phyloP scores from a whole-genome alignment of 2,113 vertebrate species.

The Lamprotornis superbus region DNA sequence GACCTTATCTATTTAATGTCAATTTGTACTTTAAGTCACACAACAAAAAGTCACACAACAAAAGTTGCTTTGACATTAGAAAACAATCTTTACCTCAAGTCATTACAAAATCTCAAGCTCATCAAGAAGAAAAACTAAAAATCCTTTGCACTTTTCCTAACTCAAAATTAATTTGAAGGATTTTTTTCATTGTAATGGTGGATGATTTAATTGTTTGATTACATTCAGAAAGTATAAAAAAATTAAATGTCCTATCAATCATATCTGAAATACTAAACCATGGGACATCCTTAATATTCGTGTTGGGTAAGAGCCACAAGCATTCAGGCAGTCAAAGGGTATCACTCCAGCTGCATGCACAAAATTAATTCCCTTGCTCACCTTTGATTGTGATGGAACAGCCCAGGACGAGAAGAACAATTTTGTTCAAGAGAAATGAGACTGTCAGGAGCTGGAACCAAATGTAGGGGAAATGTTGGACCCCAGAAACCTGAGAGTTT shows the following conservation, averaged over 20 bases:
- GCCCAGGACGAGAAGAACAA: background rate
- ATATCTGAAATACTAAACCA: background rate
- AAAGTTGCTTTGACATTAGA: background rate
- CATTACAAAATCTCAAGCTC: background rate
- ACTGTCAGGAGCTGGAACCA: background rate
- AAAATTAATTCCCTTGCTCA: background rate
- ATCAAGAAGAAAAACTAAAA: background rate
- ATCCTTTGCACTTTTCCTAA: background rate
- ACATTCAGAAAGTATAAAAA: background rate
- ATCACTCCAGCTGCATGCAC: background rate
- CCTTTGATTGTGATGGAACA: background rate
- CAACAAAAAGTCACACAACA: background rate
- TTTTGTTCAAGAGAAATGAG: background rate
- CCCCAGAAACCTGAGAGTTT: too few species aligned
- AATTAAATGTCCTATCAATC: background rate
- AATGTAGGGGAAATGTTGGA: background rate
- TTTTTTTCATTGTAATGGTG: rapidly evolving
- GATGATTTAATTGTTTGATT: background rate
- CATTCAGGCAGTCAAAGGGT: rapidly evolving
- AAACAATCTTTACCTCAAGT: background rate
- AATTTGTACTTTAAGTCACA: background rate
- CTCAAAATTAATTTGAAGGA: background rate
- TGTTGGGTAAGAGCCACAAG: background rate
- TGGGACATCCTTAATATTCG: rapidly evolving
- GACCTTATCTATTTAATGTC: too few species aligned